Evolutionary conservation across 1,140 invertebrate genomes (phyloP).

Genomic region (Ips typographus): DNA sequence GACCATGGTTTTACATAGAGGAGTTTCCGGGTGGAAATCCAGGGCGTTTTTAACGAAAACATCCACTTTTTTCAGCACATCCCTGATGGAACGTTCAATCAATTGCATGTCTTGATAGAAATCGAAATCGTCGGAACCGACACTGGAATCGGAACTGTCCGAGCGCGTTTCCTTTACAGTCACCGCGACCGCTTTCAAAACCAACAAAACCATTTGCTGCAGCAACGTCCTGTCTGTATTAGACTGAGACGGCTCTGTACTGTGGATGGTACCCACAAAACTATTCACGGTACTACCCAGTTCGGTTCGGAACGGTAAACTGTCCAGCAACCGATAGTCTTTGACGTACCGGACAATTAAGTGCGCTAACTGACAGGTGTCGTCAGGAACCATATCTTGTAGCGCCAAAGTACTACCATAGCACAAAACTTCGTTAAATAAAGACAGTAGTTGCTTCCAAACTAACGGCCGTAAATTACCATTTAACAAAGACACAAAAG

Average conservation of each 20-base stretch:
- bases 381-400: slow-evolving; percentile 82
- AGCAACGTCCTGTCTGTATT: slow-evolving; percentile 71
- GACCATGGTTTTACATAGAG: slow-evolving; percentile 83
- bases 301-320: slow-evolving; percentile 58
- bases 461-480: slow-evolving; percentile 74
- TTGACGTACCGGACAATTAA: slow-evolving; percentile 82
- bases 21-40: slow-evolving; percentile 84
- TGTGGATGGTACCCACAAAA: slow-evolving; percentile 49
- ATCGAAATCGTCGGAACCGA: slow-evolving; percentile 79
- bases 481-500: slow-evolving; percentile 72
- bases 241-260: slow-evolving; percentile 40
- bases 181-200: slow-evolving; percentile 85
- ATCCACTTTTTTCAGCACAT: slow-evolving; percentile 79
- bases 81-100: slow-evolving; percentile 80
- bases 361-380: slow-evolving; percentile 82
- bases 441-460: slow-evolving; percentile 78
- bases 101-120: slow-evolving; percentile 87
- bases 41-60: slow-evolving; percentile 77
- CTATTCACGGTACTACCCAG: slow-evolving; percentile 49
- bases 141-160: slow-evolving; percentile 78
- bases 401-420: slow-evolving; percentile 86
- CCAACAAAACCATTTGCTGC: slow-evolving; percentile 81
- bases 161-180: slow-evolving; percentile 86
- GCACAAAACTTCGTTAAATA: slow-evolving; percentile 87
- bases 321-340: slow-evolving; percentile 75